Percentiles rank a stretch among this genome's conserved stretches.
Evolutionary conservation across 2,113 vertebrate genomes (phyloP).

Genomic region (Lucifuga dentata): DNA sequence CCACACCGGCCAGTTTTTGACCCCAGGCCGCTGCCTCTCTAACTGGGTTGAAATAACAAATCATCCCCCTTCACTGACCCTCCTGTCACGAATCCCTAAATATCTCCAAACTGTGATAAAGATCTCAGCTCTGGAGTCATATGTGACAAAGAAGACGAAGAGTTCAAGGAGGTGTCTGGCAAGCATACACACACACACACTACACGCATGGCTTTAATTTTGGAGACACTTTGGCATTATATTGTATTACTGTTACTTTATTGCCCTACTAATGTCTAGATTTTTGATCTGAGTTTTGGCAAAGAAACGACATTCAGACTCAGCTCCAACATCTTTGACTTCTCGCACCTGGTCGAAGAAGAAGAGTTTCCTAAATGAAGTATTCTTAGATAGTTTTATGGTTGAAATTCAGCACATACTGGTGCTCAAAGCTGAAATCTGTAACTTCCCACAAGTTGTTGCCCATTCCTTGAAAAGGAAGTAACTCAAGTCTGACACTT

Average conservation of each 20-base stretch:
- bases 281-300: constrained; percentile 43
- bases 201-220: constrained; percentile 71
- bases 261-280: constrained; percentile 35
- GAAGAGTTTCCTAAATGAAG: constrained; percentile 10
- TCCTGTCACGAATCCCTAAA: constrained; percentile 57
- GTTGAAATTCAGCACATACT: background rate
- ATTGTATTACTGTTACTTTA: constrained; percentile 61
- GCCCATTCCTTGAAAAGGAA: too few relatives aligned
- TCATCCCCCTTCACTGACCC: constrained; percentile 52
- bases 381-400: background rate
- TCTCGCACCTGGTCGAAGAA: constrained; percentile 18
- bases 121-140: constrained; percentile 51
- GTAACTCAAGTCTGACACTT: too few relatives aligned
- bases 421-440: background rate
- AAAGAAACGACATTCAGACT: constrained; percentile 45
- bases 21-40: constrained; percentile 54
- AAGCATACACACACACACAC: constrained; percentile 18
- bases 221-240: constrained; percentile 39
- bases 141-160: constrained; percentile 50
- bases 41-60: constrained; percentile 75
- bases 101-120: constrained; percentile 60
- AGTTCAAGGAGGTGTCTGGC: constrained; percentile 28
- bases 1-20: constrained; percentile 63
- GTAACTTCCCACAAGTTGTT: too few relatives aligned
- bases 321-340: background rate